Base-by-base conservation (phyloP, 2,797 vertebrate species). In the Arrhamphus sclerolepis region DNA sequence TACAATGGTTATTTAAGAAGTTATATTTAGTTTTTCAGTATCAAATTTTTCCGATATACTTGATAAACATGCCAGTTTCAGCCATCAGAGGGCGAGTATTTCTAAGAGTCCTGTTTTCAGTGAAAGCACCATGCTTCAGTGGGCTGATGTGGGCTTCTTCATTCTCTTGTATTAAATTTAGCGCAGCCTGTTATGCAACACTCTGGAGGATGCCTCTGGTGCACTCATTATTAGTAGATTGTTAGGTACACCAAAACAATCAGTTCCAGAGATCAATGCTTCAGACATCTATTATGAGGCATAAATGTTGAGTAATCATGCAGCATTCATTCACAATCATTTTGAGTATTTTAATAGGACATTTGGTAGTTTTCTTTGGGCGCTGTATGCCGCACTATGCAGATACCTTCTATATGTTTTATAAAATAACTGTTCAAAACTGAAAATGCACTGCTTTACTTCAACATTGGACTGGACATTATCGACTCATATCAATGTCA, bases 111-210 rank as follows among this genome's bases (percentile, higher is more conserved):
- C 29, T 0, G 55, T 80, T 86, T 85, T 62, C 78, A 78, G 60
- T 76, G 46, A 13, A 80, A 87, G 83, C 71, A 60, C 58, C 77
- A 72, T 77, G 85, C 81, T 85, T 84, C 63, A 54, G 65, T 77
- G 75, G 81, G 70, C 78, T 81, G 80, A 90, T 87, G 83, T 82
- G 76, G 81, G 87, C 81, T 87, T 82, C 83, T 87, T 87, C 72
- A 75, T 86, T 80, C 84, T 86, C 66, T 77, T 44, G 66, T 66
- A 88, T 87, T 90, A 92, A 88, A 90, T 91, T 89, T 89, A 90
- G 87, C 85, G 50, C 82, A 52, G 46, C 78, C 68, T 56, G 80
- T 91, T 91, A 89, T 61, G 80, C 55, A 91, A 91, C 57, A 49
- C 77, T 77, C 75, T 11, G 16, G 75, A 85, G 84, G 80, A 89